Percentiles rank a stretch among this genome's conserved stretches.
Conservation (phyloP, 2,113 vertebrate species). For the Alces alces region DNA sequence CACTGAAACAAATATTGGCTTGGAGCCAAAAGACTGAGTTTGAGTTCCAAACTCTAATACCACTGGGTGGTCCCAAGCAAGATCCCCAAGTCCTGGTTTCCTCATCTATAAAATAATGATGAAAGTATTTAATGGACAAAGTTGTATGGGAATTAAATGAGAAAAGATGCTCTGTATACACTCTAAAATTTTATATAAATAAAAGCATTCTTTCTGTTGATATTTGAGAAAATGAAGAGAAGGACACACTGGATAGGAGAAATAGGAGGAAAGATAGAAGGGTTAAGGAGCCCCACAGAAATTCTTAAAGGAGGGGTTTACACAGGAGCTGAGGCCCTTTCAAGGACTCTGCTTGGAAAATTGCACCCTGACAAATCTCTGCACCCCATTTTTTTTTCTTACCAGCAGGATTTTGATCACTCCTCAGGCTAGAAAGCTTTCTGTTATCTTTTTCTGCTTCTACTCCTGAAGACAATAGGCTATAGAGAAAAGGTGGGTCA, state of each 20-base stretch:
- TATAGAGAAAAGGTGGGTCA: neutral
- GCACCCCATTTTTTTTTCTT: neutral
- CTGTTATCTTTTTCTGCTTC: neutral
- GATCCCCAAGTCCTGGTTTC: neutral
- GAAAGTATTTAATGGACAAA: neutral
- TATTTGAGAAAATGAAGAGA: neutral
- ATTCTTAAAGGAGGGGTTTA: neutral
- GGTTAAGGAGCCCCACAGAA: rapidly evolving
- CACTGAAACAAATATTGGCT: neutral
- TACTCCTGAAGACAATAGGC: neutral
- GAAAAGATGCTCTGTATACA: neutral
- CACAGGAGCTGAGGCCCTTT: neutral
- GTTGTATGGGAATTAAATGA: neutral
- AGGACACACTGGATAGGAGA: neutral
- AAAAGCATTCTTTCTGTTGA: neutral
- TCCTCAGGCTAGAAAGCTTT: neutral
- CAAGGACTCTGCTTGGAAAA: neutral
- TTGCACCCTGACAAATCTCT: neutral
- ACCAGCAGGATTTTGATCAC: neutral
- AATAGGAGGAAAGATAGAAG: neutral
- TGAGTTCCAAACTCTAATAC: neutral
- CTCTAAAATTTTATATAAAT: neutral
- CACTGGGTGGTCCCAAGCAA: neutral
- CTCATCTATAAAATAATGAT: neutral
- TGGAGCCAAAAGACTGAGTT: neutral